phyloP scores from a whole-genome alignment of 2,797 vertebrate genomes.

The Tapirus indicus region DNA sequence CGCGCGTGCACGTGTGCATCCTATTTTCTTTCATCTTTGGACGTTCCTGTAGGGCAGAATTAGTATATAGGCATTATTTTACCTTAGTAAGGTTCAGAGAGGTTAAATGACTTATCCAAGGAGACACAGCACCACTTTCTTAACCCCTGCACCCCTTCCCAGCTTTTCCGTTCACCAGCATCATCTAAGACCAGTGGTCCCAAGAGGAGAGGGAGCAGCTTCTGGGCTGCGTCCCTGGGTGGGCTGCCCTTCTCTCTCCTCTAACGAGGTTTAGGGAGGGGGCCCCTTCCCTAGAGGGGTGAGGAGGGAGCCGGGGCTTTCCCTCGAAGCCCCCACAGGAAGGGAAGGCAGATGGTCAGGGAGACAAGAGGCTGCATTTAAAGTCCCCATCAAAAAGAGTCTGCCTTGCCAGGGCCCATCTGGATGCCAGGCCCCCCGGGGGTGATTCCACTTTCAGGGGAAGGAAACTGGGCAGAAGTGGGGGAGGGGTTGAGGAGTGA shows the following conservation, averaged over 20 bases:
- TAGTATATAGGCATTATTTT: background rate
- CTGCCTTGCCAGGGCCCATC: slow-evolving; percentile 35
- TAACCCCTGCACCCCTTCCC: too few species aligned
- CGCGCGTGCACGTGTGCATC: fast-evolving
- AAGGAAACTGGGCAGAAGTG: background rate
- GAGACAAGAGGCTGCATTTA: slow-evolving; percentile 62
- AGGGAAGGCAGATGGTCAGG: slow-evolving; percentile 66
- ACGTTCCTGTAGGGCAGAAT: background rate
- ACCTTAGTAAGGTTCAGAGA: slow-evolving; percentile 5
- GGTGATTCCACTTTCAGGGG: slow-evolving; percentile 26
- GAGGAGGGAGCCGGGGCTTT: slow-evolving; percentile 32
- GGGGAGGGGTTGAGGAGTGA: background rate
- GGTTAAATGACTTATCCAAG: background rate
- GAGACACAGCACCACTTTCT: background rate
- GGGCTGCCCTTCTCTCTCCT: background rate
- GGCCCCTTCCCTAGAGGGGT: background rate
- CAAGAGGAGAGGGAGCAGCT: background rate
- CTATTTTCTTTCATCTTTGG: background rate
- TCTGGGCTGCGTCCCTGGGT: background rate
- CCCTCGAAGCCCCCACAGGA: slow-evolving; percentile 22
- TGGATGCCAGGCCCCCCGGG: background rate
- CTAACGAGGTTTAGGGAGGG: background rate
- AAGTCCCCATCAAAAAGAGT: background rate
- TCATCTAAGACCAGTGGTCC: too few species aligned
- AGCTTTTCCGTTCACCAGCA: background rate